Evolutionary conservation across 64 coral and sea anemone genomes (phyloP).

Genomic region (Orbicella faveolata): DNA sequence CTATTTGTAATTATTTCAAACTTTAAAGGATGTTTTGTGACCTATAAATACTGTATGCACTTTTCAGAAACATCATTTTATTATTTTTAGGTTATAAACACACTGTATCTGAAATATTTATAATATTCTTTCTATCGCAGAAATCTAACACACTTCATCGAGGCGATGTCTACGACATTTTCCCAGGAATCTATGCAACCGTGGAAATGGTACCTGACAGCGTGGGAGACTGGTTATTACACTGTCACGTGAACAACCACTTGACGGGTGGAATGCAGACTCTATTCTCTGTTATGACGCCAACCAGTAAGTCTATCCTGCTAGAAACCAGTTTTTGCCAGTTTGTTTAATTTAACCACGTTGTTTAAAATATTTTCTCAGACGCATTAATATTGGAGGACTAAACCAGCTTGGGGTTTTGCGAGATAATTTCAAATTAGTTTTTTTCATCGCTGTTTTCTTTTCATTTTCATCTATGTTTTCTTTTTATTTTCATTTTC

Average conservation of each 20-base stretch:
- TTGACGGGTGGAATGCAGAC: slow-evolving; percentile 27
- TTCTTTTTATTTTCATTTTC: no score
- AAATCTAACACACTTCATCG: slow-evolving; percentile 63
- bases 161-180: slow-evolving; percentile 81
- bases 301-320: neutral
- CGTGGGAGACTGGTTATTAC: slow-evolving; percentile 72
- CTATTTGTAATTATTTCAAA: no score
- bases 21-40: no score
- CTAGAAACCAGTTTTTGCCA: neutral
- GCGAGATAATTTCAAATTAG: no score
- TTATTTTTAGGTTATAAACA: no score
- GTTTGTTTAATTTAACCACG: neutral
- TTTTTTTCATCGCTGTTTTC: no score
- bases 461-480: no score
- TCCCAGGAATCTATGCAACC: slow-evolving; percentile 80
- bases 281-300: neutral
- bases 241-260: slow-evolving; percentile 86
- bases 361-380: neutral
- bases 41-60: no score
- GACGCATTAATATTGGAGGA: neutral
- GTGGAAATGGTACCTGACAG: slow-evolving; percentile 82
- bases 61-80: no score
- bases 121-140: slow-evolving; percentile 10
- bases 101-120: neutral
- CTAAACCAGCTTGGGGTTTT: no score